Evolutionary conservation across 2,888 invertebrate genomes (phyloP).

Genomic region (Drosophila rubida): DNA sequence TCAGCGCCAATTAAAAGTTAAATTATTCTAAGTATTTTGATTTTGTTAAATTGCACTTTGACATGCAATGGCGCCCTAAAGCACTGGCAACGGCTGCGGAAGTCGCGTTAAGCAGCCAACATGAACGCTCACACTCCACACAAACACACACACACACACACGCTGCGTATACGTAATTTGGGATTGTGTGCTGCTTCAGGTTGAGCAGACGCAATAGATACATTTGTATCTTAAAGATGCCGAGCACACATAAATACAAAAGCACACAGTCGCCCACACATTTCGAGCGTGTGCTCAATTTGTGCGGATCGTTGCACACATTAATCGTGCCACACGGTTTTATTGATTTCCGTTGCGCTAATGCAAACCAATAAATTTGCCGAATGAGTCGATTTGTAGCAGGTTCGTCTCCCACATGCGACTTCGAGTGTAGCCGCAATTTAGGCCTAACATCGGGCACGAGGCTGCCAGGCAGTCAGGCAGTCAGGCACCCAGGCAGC

Average conservation of each 20-base stretch:
- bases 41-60: slow-evolving; percentile 66
- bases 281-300: slow-evolving; percentile 16
- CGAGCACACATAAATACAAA: neutral
- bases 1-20: slow-evolving; percentile 74
- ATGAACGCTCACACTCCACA: neutral
- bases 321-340: slow-evolving; percentile 46
- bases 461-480: slow-evolving; percentile 35
- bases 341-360: slow-evolving; percentile 79
- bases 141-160: too few relatives aligned
- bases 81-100: neutral
- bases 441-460: slow-evolving; percentile 37
- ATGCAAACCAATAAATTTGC: slow-evolving; percentile 75
- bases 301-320: slow-evolving; percentile 31
- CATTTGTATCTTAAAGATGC: slow-evolving; percentile 49
- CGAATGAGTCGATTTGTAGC: slow-evolving; percentile 74
- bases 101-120: slow-evolving; percentile 19
- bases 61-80: slow-evolving; percentile 58
- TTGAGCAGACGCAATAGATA: slow-evolving; percentile 6
- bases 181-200: slow-evolving; percentile 28
- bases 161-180: slow-evolving; percentile 30
- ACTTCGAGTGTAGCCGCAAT: slow-evolving; percentile 40
- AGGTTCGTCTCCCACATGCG: slow-evolving; percentile 38
- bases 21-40: slow-evolving; percentile 75
- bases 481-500: too few relatives aligned
- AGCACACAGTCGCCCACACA: neutral